Conservation (phyloP, 1,140 invertebrate species). For the Lasioglossum albipes region DNA sequence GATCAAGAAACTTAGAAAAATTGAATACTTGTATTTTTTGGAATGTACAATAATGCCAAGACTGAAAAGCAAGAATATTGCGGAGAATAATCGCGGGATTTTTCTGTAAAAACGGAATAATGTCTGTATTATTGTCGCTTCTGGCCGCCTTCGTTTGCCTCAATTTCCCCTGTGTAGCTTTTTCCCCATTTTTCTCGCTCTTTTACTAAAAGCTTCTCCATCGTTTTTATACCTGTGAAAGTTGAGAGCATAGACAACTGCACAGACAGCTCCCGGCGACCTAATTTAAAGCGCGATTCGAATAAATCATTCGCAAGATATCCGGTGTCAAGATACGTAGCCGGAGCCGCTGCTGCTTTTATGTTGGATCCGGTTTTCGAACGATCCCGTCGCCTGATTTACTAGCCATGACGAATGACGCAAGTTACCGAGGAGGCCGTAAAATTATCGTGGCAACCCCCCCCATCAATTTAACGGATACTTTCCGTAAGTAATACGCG, state of each 20-base stretch:
- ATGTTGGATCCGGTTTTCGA: background rate
- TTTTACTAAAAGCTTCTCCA: no score
- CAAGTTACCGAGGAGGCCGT: background rate
- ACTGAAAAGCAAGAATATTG: no score
- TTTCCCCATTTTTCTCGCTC: no score
- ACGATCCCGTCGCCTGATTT: conserved; percentile 8
- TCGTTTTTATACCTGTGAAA: background rate
- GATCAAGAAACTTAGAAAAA: no score
- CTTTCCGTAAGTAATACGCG: background rate
- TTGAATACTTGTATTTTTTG: no score
- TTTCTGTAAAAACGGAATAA: no score
- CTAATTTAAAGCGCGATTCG: conserved; percentile 16
- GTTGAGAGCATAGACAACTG: background rate
- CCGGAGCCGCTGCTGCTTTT: background rate
- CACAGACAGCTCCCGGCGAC: background rate
- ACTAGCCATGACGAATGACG: conserved; percentile 24
- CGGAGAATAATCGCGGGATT: no score
- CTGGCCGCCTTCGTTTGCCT: no score
- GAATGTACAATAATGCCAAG: no score
- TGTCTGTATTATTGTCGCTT: no score
- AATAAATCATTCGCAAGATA: conserved; percentile 34
- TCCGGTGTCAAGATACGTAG: background rate
- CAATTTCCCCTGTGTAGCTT: no score
- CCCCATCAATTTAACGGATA: conserved; percentile 15
- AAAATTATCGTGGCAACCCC: background rate